A percentile compares a stretch with the other conserved stretches of the same genome.
These are phyloP conservation scores for Gryon sp. DNA, from an alignment of 1,140 invertebrate genomes.

Conservation along the genomic window DNA sequence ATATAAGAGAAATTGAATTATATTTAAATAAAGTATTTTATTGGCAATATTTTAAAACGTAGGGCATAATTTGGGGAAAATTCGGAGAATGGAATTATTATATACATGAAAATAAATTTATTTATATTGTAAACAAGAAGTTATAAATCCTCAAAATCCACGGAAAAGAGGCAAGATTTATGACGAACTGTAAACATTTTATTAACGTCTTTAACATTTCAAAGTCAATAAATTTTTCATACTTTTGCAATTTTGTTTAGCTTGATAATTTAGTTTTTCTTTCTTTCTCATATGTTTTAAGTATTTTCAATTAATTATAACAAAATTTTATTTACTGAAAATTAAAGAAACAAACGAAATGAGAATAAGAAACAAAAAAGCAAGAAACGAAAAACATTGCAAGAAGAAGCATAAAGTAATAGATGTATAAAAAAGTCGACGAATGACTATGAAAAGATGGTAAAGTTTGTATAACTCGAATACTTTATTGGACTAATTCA, in stretches of 20 bases:
- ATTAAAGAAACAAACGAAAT: no score
- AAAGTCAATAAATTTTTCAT: slow-evolving; percentile 40
- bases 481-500: slow-evolving; percentile 33
- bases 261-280: no score
- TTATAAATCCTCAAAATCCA: slow-evolving; percentile 39
- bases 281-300: no score
- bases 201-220: slow-evolving; percentile 50
- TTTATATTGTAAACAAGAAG: slow-evolving; percentile 30
- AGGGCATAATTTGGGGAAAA: not conserved
- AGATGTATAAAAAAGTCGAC: no score
- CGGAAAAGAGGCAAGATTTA: slow-evolving; percentile 41
- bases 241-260: slow-evolving; percentile 35
- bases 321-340: no score
- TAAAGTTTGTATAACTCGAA: slow-evolving; percentile 2
- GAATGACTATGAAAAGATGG: no score
- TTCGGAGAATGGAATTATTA: slow-evolving; percentile 1
- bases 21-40: no score
- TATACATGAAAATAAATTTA: slow-evolving; percentile 17
- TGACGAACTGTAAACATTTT: slow-evolving; percentile 41
- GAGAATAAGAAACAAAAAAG: not conserved
- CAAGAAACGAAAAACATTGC: not conserved
- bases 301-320: no score
- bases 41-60: no score
- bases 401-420: no score
- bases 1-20: no score